Evolutionary conservation across 2,113 vertebrate species (phyloP).

Genomic region (Xenopus tropicalis): DNA sequence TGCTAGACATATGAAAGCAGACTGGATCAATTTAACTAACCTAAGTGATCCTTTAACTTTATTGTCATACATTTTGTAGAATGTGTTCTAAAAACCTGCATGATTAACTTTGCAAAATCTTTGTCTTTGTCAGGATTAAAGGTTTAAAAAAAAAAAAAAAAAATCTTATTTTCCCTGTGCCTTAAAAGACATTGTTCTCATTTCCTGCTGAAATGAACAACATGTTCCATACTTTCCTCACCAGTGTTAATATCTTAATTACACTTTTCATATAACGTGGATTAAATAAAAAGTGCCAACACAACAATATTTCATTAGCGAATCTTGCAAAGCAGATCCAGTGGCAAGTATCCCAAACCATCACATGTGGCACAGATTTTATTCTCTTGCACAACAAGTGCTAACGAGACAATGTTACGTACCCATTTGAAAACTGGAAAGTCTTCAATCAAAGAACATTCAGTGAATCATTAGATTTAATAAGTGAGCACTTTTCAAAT

Average conservation of each 20-base stretch:
- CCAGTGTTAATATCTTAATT: slow-evolving; percentile 18
- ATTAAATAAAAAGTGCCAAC: slow-evolving; percentile 1
- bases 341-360: slow-evolving; percentile 1
- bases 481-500: neutral
- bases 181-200: slow-evolving; percentile 2
- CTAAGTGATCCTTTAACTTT: no score
- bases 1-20: no score
- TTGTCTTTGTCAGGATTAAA: no score
- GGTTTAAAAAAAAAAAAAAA: no score
- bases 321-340: slow-evolving; percentile 16
- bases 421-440: slow-evolving; percentile 8
- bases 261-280: slow-evolving; percentile 8
- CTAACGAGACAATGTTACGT: slow-evolving; percentile 29
- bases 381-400: slow-evolving; percentile 23
- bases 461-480: slow-evolving; percentile 17
- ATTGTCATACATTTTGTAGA: no score
- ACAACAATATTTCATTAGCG: slow-evolving; percentile 20
- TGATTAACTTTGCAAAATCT: no score
- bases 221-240: slow-evolving; percentile 14
- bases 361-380: slow-evolving; percentile 25
- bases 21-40: no score
- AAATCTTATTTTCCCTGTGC: neutral
- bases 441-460: slow-evolving; percentile 11
- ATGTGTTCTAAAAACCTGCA: no score
- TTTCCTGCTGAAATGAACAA: neutral